Base-by-base conservation (phyloP, 1,140 invertebrate genomes). In the Eumeta japonica region DNA sequence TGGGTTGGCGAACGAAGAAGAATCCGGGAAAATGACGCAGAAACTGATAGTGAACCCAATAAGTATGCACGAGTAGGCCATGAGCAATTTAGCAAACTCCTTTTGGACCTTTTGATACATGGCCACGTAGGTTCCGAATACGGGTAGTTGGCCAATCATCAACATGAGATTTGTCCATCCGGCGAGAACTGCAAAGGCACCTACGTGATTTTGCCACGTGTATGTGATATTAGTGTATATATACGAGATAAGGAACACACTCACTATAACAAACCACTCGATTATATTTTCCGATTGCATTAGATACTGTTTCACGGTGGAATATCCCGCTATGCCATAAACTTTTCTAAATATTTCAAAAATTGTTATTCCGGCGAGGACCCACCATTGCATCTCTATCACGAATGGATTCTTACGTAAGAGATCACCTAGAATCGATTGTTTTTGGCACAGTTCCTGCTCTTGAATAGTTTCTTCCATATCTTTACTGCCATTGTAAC, bases 101-200 rank as follows among this genome's bases (percentile, higher is more conserved):
- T 84, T 87, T 54, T 90, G 87, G 0, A 90, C 88, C 58, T 86
- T 84, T 0, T 88, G 88, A 45, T 89, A 91, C 89, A 90, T 91
- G 0, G 89, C 88, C 9, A 92, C 88, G 57, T 92, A 92, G 0
- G 88, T 86, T 16, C 89, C 89, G 59, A 91, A 90, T 37, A 89
- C 79, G 2, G 89, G 89, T 15, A 92, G 68, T 49, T 91, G 87
- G 2, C 89, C 89, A 31, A 92, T 85, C 86, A 92, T 89, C 46
- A 89, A 75, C 87, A 92, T 90, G 2, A 92, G 68, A 70, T 92
- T 89, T 2, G 86, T 88, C 90, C 90, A 92, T 10, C 86, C 88
- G 17, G 88, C 83, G 4, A 92, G 78, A 0, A 92, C 87, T 0
- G 88, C 86, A 52, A 91, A 88, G 1, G 90, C 89, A 1, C 87